Base-by-base conservation (phyloP, 1,140 invertebrate genomes). In the Drosophila seguyi region DNA sequence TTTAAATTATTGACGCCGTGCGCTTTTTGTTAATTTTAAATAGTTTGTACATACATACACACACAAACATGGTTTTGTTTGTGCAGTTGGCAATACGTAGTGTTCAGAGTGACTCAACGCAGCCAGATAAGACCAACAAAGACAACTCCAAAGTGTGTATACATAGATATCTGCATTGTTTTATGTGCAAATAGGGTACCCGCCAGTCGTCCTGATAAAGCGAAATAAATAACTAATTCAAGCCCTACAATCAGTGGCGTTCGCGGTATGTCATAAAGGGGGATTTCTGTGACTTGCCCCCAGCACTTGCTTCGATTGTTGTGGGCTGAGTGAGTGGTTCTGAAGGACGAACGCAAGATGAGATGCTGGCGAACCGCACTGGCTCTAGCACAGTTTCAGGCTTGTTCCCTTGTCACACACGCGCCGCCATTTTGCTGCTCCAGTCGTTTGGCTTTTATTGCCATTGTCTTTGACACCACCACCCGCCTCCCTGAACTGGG, bases 391-490 rank as follows among this genome's bases (percentile, higher is more conserved):
- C 67, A 69, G 48, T 69, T 72, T 71, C 22, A 42, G 65, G 7
- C 42, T 18, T 58, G 52, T 59, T 58, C 52, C 44, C 41, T 71
- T 47, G 48, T 38, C 59, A 81, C 60, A 83, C 75, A 83, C 60
- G 69, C 65, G 81, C 68, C 71, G 71, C 77, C 77, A 81, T 85
- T 81, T 85, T 85, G 81, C 75, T 59, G 62, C 58, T 50, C 25
- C 50, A 57, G 61, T 58, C 59, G 60, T 85, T 80, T 80, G 55
- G 75, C 48, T 74, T 85, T 81, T 81, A 85, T 74, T 81, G 81
- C 75, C 71, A 81, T 77, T 65, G 81, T 77, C 67, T 76, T 52
- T 16, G 48, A 13, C 52, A 29, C 45, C 25, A 42, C 41, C 38
- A n/a, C 11, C 47, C 44, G 6, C 16, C 47, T 25, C 18, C 27